These are phyloP conservation scores for Sycophila texana DNA, from an alignment of 2,888 invertebrate species.

Conservation along the genomic window DNA sequence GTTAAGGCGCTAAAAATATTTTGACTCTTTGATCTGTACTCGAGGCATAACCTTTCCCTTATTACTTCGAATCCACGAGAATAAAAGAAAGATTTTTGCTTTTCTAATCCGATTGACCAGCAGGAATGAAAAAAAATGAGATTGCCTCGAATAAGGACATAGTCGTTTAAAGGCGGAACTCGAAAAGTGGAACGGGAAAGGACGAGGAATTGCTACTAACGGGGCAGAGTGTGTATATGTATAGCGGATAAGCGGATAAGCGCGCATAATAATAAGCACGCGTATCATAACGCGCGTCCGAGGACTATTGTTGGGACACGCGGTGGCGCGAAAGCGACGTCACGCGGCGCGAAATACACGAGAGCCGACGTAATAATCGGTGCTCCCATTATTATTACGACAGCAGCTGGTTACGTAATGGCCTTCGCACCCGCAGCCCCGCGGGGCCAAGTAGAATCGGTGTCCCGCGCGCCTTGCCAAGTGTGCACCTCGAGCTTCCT, in stretches of 20 bases:
- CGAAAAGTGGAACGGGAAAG: slow-evolving; percentile 2
- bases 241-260: neutral
- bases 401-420: slow-evolving; percentile 46
- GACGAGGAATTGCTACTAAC: neutral
- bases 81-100: too few relatives aligned
- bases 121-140: too few relatives aligned
- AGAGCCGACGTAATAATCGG: slow-evolving; percentile 49
- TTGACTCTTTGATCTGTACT: too few relatives aligned
- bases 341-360: slow-evolving; percentile 26
- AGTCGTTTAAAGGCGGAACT: neutral
- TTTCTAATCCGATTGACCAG: too few relatives aligned
- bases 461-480: slow-evolving; percentile 30
- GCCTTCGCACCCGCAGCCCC: slow-evolving; percentile 41
- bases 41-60: too few relatives aligned
- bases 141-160: too few relatives aligned
- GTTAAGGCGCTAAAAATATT: too few relatives aligned
- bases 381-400: slow-evolving; percentile 55
- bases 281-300: slow-evolving; percentile 1
- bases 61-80: too few relatives aligned
- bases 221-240: too few relatives aligned
- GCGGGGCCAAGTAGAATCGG: neutral
- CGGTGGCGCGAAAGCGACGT: neutral
- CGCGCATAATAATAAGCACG: neutral
- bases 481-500: slow-evolving; percentile 25
- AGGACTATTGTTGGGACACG: slow-evolving; percentile 14